Base-by-base conservation (phyloP, 2,113 vertebrate species). In the Symphodus melops region DNA sequence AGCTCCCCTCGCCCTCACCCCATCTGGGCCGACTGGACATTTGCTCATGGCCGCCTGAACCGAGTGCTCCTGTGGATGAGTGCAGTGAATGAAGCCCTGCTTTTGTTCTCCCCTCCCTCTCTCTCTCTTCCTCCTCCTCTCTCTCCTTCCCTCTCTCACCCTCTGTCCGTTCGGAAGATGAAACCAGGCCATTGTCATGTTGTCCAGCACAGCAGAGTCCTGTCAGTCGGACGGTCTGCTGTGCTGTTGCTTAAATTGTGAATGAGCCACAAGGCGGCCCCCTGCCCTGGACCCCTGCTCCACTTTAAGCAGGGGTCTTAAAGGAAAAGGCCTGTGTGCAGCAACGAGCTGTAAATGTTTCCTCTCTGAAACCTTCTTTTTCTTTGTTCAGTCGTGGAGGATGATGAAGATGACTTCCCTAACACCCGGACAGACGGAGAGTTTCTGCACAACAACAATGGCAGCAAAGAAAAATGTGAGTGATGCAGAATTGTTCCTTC, bases 371-470 rank as follows among this genome's bases (percentile, higher is more conserved):
- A 69, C 25, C 54, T 3, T 16, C 0, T 49, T 11, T 72, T 7
- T 75, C 13, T 58, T 33, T 3, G 89, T 93, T 68, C 86, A 97
- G 97, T 98, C 44, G 95, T 98, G 81, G 97, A 98, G 92, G 96
- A 97, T 39, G 97, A 98, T 83, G 97, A 98, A 90, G 97, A 98
- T 51, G 97, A 96, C 79, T 98, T 98, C 62, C 96, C 96, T 68
- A 95, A 92, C 58, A 88, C 95, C 57, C 96, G 96, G 25, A 85
- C 95, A 4, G 96, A 97, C 65, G 96, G 96, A 52, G 97, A 98
- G 20, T 97, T 96, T 90, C 87, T 97, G 72, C 96, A 96, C 84
- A 96, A 92, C 74, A 84, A 80, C 85, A 95, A 93, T 53, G 95
- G 93, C 87, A 96, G 90, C 93, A 97, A 95, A 89, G 97, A 98